Base-by-base conservation (phyloP, 2,113 vertebrate species). In the Gopherus flavomarginatus region DNA sequence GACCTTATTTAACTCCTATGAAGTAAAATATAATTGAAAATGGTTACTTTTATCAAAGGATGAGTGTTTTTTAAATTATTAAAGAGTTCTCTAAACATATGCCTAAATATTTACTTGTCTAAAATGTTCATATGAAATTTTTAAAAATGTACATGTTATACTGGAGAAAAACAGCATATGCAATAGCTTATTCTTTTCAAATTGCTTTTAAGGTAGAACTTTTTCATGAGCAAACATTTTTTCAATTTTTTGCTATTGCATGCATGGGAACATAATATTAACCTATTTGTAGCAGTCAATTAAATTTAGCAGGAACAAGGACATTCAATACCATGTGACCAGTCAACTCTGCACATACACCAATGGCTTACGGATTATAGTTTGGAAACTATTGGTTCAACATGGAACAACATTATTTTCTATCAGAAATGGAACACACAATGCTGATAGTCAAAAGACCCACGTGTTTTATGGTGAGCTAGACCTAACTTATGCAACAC, bases 1-100 rank as follows among this genome's bases (percentile, higher is more conserved):
- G 93, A 98, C 97, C 97, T 99, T 99, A 98, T 97, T 98, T 97
- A 99, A 97, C 96, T 99, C 99, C 99, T 99, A 89, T 5, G 97
- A 90, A 87, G 79, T 90, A 90, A 97, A 97, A 92, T 24, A 93
- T 47, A 97, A 95, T 94, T 59, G 85, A 17, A 93, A 86, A 94
- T 72, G 59, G 9, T 47, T 90, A 85, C 42, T 88, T 78, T 78
- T 47, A 77, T 77, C 27, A 81, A 11, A 35, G 35, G 22, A 4
- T 75, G 42, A 11, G 87, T 79, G 88, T 75, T 49, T 95, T 94
- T 81, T 77, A 75, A 95, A 47, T 57, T 54, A 86, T 26, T 88
- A 81, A 80, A 88, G 75, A 88, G 22, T 1, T 77, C 17, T 72
- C 47, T 35, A 21, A 47, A 86, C 12, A 72, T 8, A 85, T 31